A percentile compares a stretch with the other conserved stretches of the same genome.
Conservation (phyloP, 2,797 vertebrate genomes). For the Numenius phaeopus region DNA sequence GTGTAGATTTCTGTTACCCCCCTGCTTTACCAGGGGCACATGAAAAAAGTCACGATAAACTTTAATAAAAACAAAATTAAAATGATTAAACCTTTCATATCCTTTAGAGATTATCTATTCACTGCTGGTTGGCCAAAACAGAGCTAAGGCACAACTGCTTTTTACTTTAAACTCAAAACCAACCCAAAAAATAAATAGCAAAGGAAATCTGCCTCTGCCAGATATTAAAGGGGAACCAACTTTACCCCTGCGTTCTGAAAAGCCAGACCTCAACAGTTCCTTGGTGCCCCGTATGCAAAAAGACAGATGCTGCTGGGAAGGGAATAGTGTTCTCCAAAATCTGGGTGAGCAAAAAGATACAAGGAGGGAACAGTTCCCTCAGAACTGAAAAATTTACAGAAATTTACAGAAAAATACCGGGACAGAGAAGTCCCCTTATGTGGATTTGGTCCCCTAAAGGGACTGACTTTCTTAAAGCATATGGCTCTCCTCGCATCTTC, state of each 20-base stretch:
- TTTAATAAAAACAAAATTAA: slow-evolving; percentile 83
- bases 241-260: not conserved
- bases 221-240: slow-evolving; percentile 7
- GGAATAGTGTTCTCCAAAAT: not conserved
- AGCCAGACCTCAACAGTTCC: not conserved
- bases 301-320: not conserved
- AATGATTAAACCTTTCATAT: slow-evolving; percentile 81
- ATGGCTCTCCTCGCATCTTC: not conserved
- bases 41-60: slow-evolving; percentile 57
- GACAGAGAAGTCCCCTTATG: not conserved
- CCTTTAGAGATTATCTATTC: slow-evolving; percentile 76
- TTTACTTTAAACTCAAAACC: slow-evolving; percentile 44
- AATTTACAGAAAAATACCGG: not conserved
- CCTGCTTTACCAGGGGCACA: slow-evolving; percentile 4
- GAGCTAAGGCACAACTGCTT: slow-evolving; percentile 18
- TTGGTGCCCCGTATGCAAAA: not conserved
- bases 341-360: rapidly evolving
- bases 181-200: not conserved
- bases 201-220: slow-evolving; percentile 30
- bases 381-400: too few relatives aligned
- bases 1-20: slow-evolving; percentile 23
- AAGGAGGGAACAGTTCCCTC: not conserved
- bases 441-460: not conserved
- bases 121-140: slow-evolving; percentile 49
- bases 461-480: not conserved